Evolutionary conservation across 2,888 invertebrate genomes (phyloP).

Genomic region (Pycnomerus fuliginosus): DNA sequence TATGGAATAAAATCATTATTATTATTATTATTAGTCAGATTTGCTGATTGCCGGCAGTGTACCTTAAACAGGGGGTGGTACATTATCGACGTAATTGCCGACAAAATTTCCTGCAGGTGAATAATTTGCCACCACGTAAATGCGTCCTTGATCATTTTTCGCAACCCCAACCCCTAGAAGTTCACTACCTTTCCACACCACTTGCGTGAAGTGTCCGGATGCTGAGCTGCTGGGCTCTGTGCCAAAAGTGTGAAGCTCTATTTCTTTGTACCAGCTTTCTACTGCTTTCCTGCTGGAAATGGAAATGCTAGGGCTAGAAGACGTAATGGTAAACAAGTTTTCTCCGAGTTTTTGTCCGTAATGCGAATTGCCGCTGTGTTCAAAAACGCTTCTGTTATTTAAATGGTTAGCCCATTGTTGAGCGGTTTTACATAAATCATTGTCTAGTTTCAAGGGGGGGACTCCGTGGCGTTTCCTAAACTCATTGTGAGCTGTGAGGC

Average conservation of each 20-base stretch:
- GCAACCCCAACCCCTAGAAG: conserved; percentile 70
- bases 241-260: conserved; percentile 62
- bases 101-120: conserved; percentile 86
- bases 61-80: conserved; percentile 62
- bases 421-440: conserved; percentile 56
- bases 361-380: conserved; percentile 63
- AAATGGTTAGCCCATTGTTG: conserved; percentile 58
- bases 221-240: conserved; percentile 61
- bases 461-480: conserved; percentile 59
- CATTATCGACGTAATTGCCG: conserved; percentile 73
- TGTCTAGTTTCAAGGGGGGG: conserved; percentile 57
- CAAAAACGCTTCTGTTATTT: conserved; percentile 55
- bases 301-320: conserved; percentile 64
- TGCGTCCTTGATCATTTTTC: conserved; percentile 68
- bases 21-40: no score
- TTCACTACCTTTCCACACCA: conserved; percentile 67
- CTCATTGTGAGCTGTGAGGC: conserved; percentile 61
- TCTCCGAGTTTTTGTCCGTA: no score
- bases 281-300: conserved; percentile 70
- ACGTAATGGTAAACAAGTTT: conserved; percentile 71
- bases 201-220: conserved; percentile 73
- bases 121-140: conserved; percentile 88
- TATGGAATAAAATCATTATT: no score
- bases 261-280: conserved; percentile 75
- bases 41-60: no score